Percentiles rank a stretch among this genome's conserved stretches.
Evolutionary conservation across 2,888 invertebrate genomes (phyloP).

Genomic region (Caradrina clavipalpis): DNA sequence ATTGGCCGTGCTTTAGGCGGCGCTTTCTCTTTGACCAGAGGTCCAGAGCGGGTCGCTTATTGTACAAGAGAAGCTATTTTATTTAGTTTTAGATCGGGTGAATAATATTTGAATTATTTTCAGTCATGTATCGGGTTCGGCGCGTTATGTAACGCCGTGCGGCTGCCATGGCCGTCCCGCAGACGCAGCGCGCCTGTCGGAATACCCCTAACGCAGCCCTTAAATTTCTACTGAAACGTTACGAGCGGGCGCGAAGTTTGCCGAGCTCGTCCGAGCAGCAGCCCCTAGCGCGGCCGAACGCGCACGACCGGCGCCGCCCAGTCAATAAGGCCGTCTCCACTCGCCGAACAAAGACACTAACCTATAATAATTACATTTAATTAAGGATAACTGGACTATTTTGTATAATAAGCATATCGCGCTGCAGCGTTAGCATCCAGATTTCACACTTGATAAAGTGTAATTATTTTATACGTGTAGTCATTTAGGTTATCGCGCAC

Average conservation of each 20-base stretch:
- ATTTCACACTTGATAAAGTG: conserved; percentile 69
- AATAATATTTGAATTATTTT: conserved; percentile 60
- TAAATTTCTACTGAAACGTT: conserved; percentile 84
- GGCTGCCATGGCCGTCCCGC: conserved; percentile 73
- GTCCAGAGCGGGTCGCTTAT: conserved; percentile 48
- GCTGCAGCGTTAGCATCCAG: conserved; percentile 72
- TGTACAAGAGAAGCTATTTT: conserved; percentile 55
- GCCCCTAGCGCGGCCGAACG: conserved; percentile 79
- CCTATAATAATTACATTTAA: conserved; percentile 91
- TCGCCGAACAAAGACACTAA: conserved; percentile 90
- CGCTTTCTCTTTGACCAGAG: conserved; percentile 73
- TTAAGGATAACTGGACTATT: conserved; percentile 87
- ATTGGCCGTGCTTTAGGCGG: conserved; percentile 77
- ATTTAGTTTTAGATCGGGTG: conserved; percentile 44
- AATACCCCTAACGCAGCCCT: conserved; percentile 87
- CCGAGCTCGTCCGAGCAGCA: conserved; percentile 79
- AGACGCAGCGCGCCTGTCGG: conserved; percentile 81
- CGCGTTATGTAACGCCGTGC: conserved; percentile 78
- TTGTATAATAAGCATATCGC: conserved; percentile 83
- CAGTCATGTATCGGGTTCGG: conserved; percentile 68
- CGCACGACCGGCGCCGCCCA: conserved; percentile 89
- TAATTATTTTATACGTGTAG: conserved; percentile 61
- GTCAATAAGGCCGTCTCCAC: conserved; percentile 91
- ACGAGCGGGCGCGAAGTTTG: conserved; percentile 74
- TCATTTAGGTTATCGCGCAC: conserved; percentile 30